phyloP scores from a whole-genome alignment of 2,113 vertebrate species.

The Osmerus mordax region DNA sequence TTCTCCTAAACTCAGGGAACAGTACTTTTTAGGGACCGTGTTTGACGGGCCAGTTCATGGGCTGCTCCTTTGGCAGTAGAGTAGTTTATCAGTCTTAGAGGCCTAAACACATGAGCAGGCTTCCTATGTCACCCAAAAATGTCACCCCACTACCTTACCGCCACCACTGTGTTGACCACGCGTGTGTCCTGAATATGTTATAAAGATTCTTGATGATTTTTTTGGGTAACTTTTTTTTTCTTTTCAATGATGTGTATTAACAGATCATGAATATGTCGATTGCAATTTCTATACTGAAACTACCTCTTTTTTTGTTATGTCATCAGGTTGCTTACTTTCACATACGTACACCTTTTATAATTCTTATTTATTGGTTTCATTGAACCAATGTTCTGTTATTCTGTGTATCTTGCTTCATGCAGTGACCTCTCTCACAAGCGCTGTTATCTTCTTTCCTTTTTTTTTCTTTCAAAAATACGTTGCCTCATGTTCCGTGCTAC shows the following conservation, averaged over 20 bases:
- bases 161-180: slow-evolving; percentile 9
- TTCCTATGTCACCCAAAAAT: neutral
- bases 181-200: slow-evolving; percentile 22
- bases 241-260: slow-evolving; percentile 39
- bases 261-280: slow-evolving; percentile 68
- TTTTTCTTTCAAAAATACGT: slow-evolving; percentile 2
- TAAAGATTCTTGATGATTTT: slow-evolving; percentile 10
- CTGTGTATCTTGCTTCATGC: slow-evolving; percentile 40
- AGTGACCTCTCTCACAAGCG: slow-evolving; percentile 28
- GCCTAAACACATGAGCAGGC: slow-evolving; percentile 4
- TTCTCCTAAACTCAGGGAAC: slow-evolving; percentile 81
- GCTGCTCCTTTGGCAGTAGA: slow-evolving; percentile 28
- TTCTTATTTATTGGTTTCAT: slow-evolving; percentile 76
- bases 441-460: slow-evolving; percentile 1
- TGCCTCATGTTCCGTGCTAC: slow-evolving; percentile 39
- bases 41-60: slow-evolving; percentile 51
- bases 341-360: slow-evolving; percentile 68
- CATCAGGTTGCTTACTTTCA: slow-evolving; percentile 75
- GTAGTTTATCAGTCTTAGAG: neutral
- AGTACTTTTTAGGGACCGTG: slow-evolving; percentile 75
- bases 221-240: slow-evolving; percentile 1
- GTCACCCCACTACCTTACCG: slow-evolving; percentile 26
- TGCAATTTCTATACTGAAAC: slow-evolving; percentile 86
- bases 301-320: slow-evolving; percentile 84
- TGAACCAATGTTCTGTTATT: slow-evolving; percentile 52